Evolutionary conservation across 2,888 invertebrate genomes (phyloP), one percentile per base, ranked within the genome.

Genomic region (Esperia sulphurella): DNA sequence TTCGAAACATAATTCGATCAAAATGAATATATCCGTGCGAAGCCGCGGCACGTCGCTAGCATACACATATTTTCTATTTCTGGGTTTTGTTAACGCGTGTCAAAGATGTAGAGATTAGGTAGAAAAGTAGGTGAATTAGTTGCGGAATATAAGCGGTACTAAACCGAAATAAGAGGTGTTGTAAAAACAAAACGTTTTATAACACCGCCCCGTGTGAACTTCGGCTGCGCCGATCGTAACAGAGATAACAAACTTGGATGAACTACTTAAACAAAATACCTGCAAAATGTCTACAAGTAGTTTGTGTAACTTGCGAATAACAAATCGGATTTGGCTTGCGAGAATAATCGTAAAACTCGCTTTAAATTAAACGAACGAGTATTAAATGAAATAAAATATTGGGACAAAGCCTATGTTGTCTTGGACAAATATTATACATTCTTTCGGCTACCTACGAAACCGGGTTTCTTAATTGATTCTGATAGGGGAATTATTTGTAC

Each of bases 181-280:
- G 71, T 76, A 76, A 77, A 75, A 69, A 72, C 65, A 64, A 71
- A 77, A 65, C 71, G 71, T 67, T 77, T 76, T 74, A 77, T 66
- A 72, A 70, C 70, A 59, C 68, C 63, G 57, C 63, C 54, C 63
- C 41, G 37, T 38, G 41, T 9, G 42, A 52, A 45, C 41, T 48
- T 48, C 14, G 48, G 37, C 41, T 37, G 40, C 30, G 14, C 38
- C 40, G 53, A 53, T 53, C 49, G 51, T 43, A 45, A 39, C 48
- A 8, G 29, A 51, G 51, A 53, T 53, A 53, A 44, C 46, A 42
- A 51, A 51, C 46, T 53, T 53, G 46, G 49, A 43, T 50, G 43
- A 46, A 50, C 53, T 48, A 43, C 14, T 30, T 35, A 48, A 49
- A 48, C 48, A 42, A 46, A 47, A 46, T 38, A 21, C 38, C 35